Base-by-base conservation (phyloP, 2,888 invertebrate genomes). In the Ophion costatus region DNA sequence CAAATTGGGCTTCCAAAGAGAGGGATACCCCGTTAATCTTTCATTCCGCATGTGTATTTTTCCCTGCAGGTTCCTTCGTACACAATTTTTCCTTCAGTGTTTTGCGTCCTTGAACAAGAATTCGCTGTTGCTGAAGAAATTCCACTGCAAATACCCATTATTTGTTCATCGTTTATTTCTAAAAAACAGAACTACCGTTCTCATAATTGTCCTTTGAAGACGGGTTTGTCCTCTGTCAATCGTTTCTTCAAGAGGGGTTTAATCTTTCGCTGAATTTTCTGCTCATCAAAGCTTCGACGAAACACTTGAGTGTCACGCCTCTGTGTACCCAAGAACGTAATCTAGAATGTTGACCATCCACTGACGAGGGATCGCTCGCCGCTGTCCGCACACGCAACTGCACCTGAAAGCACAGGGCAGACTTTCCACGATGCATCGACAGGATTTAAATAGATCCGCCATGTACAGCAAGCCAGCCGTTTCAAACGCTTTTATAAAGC, bases 401-500 rank as follows among this genome's bases (percentile, higher is more conserved):
- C 42, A 22, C 20, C 56, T 24, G 56, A 66, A 64, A 79, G 56
- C 71, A 38, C 56, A 51, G 63, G 33, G 45, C 51, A 70, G 70
- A 24, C 24, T 56, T 56, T 57, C 33, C 38, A 64, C 29, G 71
- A 57, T 79, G 79, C 71, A 64, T 56, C 71, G 22, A 38, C 17
- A 64, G 22, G 64, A 57, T 79, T 79, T 66, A 64, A 79, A 79
- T 71, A 71, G 64, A 64, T 38, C 17, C 5, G 51, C n/a, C 57
- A 63, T 57, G 38, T 22, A 57, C 38, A 24, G 7, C 38, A 9
- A 56, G 29, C 20, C 17, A 51, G 3, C 29, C 29, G 29, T 29
- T 29, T 29, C 29, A 51, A 51, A 51, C 14, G 51, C 51, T 51
- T 51, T 51, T 14, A 17, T 17, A 17, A 2, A 1, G 51, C 51